Evolutionary conservation across 2,797 vertebrate species (phyloP).

Genomic region (Tamandua tetradactyla): DNA sequence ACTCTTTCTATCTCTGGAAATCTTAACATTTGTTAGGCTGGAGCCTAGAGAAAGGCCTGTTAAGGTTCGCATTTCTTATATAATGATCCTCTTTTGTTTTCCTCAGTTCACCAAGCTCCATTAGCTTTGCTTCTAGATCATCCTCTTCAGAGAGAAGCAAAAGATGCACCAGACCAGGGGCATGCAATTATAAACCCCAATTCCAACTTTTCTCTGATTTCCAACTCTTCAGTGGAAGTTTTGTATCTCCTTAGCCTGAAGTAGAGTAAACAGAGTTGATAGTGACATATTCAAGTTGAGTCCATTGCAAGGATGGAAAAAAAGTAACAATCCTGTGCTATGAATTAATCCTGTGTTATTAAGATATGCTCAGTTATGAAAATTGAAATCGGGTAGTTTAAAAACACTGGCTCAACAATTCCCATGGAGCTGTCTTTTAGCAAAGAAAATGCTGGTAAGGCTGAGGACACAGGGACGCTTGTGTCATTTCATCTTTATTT

Average conservation of each 20-base stretch:
- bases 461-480: background rate
- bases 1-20: background rate
- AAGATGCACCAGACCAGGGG: background rate
- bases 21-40: background rate
- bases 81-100: background rate
- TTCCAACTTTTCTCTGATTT: background rate
- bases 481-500: background rate
- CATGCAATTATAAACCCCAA: background rate
- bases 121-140: background rate
- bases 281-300: background rate
- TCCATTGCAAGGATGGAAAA: background rate
- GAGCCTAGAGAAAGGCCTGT: background rate
- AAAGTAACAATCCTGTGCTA: background rate
- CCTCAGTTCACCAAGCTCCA: background rate
- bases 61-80: background rate
- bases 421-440: background rate
- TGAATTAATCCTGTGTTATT: background rate
- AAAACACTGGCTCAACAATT: background rate
- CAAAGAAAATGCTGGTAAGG: background rate
- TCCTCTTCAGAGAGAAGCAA: background rate
- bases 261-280: background rate
- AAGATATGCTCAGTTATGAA: background rate
- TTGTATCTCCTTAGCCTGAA: background rate
- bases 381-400: background rate
- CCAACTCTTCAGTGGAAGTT: background rate